Conservation (phyloP, 2,888 invertebrate species). For the Acleris literana region DNA sequence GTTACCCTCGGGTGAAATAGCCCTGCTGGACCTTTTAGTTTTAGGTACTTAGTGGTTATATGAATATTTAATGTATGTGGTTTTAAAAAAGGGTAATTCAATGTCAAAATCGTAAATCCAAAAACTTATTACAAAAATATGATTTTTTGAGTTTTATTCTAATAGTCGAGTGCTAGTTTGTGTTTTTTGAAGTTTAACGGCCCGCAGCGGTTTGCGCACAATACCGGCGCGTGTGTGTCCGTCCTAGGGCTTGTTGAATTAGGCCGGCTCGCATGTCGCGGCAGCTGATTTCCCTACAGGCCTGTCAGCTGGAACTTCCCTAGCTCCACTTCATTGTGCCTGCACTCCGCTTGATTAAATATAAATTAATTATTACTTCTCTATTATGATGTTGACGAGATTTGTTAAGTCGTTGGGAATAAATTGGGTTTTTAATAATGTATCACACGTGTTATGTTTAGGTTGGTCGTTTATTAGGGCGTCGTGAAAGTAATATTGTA, state of each 20-base stretch:
- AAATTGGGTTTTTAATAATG: too few relatives aligned
- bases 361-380: slow-evolving; percentile 54
- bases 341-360: slow-evolving; percentile 71
- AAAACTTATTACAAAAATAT: too few relatives aligned
- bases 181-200: neutral
- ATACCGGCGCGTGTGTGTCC: slow-evolving; percentile 1
- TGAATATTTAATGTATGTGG: too few relatives aligned
- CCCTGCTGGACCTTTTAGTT: too few relatives aligned
- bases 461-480: neutral
- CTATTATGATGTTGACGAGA: slow-evolving; percentile 13
- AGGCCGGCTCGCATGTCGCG: slow-evolving; percentile 55
- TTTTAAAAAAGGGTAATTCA: too few relatives aligned
- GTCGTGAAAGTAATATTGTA: too few relatives aligned
- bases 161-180: too few relatives aligned
- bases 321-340: slow-evolving; percentile 61
- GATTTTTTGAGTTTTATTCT: too few relatives aligned
- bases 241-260: slow-evolving; percentile 50
- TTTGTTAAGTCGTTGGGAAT: slow-evolving; percentile 12
- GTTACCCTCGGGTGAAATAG: too few relatives aligned
- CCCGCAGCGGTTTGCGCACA: neutral
- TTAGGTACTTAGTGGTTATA: too few relatives aligned
- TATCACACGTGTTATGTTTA: neutral
- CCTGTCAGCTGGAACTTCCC: slow-evolving; percentile 59
- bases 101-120: too few relatives aligned
- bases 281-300: slow-evolving; percentile 68